Conservation (phyloP, 2,888 invertebrate species). For the Microctonus aethiopoides region DNA sequence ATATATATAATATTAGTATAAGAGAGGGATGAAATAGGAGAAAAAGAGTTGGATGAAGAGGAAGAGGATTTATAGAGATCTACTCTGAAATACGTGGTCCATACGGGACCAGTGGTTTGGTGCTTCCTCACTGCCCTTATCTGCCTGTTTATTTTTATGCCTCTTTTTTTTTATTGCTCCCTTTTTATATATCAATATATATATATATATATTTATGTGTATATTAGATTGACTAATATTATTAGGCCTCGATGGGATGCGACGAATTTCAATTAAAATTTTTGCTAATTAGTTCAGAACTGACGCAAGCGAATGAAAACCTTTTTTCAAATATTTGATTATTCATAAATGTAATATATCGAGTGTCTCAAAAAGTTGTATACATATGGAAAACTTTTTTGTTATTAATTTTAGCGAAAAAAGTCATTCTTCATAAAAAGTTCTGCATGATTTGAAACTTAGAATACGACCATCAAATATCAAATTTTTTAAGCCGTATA, state of each 20-base stretch:
- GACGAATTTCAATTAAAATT: constrained; percentile 41
- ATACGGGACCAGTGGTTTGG: constrained; percentile 26
- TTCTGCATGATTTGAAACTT: too few relatives aligned
- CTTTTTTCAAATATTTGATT: not conserved
- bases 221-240: not conserved
- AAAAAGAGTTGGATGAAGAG: constrained; percentile 27
- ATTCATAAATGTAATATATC: too few relatives aligned
- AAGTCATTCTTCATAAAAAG: too few relatives aligned
- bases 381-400: too few relatives aligned
- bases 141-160: not conserved
- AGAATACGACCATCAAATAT: too few relatives aligned
- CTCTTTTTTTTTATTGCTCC: constrained; percentile 21
- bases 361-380: too few relatives aligned
- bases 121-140: not conserved
- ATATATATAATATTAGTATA: constrained; percentile 10
- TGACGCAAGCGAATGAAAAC: too few relatives aligned
- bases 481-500: too few relatives aligned
- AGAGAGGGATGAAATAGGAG: constrained; percentile 36
- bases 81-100: constrained; percentile 42
- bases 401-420: too few relatives aligned
- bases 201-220: not conserved
- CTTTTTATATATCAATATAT: not conserved
- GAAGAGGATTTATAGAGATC: constrained; percentile 51
- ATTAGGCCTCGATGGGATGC: too few relatives aligned
- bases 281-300: constrained; percentile 31